Base-by-base conservation (phyloP, 1,140 invertebrate species). In the Lamellibrachia luymesi region DNA sequence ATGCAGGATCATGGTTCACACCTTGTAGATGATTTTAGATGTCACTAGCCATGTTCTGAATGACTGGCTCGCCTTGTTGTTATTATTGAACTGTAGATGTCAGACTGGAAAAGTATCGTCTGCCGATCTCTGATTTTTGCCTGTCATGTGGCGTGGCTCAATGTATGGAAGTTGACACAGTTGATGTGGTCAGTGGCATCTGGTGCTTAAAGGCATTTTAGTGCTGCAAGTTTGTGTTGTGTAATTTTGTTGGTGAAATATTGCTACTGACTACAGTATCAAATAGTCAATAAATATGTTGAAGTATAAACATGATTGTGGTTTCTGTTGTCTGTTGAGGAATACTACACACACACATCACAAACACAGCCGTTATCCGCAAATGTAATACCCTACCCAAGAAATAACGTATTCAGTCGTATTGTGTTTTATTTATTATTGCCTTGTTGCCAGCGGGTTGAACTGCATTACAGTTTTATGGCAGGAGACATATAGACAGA, bases 91-190 rank as follows among this genome's bases (percentile, higher is more conserved):
- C 17, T 80, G 64, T 80, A 80, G 25, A 80, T 80, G 64, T 80
- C 64, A 80, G 64, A 80, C 25, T 80, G 64, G 25, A 80, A 22
- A 80, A 80, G 64, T 10, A 4, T 80, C 25, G 64, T 8, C 64
- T 80, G 64, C 64, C 64, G 64, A 80, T 80, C 64, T 80, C 64
- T 80, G 64, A 80, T 80, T 80, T 80, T 80, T 80, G 64, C 64
- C 64, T 17, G 64, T 80, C 64, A 80, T 80, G 64, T 2, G 64
- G 64, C 64, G 25, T 80, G 64, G 13, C 64, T 80, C 64, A 17
- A 80, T 80, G 64, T 80, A 80, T 22, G 64, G 52, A 80, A 80
- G 64, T 80, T 80, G 64, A 80, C 64, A 80, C 64, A 80, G 64
- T 80, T 17, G 13, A 80, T 80, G 64, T 80, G 64, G 64, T 80